A percentile compares a stretch with the other conserved stretches of the same genome.
Conservation (phyloP, 2,113 vertebrate genomes). For the Aphyosemion australe region DNA sequence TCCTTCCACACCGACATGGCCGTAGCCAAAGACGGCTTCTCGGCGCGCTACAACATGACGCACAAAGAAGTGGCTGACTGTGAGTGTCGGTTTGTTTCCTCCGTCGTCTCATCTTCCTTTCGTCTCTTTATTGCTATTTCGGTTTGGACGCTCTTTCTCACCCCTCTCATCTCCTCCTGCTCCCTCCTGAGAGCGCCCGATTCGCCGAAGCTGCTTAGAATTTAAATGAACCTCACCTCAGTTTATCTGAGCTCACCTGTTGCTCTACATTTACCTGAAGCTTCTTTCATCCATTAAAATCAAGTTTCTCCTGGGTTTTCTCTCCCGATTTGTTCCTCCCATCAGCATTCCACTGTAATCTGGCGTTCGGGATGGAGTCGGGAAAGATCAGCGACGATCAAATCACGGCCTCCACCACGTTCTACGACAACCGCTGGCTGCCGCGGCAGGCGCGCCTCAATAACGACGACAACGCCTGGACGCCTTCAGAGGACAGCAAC, state of each 20-base stretch:
- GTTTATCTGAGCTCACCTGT: slow-evolving; percentile 53
- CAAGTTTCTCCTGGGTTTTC: neutral
- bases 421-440: slow-evolving; percentile 89
- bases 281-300: neutral
- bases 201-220: slow-evolving; percentile 49
- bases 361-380: slow-evolving; percentile 93
- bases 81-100: slow-evolving; percentile 79
- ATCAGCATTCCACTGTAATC: slow-evolving; percentile 91
- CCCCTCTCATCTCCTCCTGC: slow-evolving; percentile 28
- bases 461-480: slow-evolving; percentile 95
- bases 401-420: slow-evolving; percentile 89
- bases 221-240: slow-evolving; percentile 63
- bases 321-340: neutral
- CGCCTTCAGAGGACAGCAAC: slow-evolving; percentile 92
- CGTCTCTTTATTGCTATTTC: slow-evolving; percentile 60
- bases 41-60: slow-evolving; percentile 93
- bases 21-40: slow-evolving; percentile 97
- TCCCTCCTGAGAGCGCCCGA: slow-evolving; percentile 34
- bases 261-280: slow-evolving; percentile 12
- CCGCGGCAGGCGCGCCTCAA: slow-evolving; percentile 94
- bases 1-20: slow-evolving; percentile 98
- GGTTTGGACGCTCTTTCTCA: slow-evolving; percentile 22
- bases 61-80: slow-evolving; percentile 89
- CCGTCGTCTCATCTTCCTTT: slow-evolving; percentile 35
- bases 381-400: slow-evolving; percentile 94